Conservation (phyloP, 2,888 invertebrate species). For the Microctonus hyperodae region DNA sequence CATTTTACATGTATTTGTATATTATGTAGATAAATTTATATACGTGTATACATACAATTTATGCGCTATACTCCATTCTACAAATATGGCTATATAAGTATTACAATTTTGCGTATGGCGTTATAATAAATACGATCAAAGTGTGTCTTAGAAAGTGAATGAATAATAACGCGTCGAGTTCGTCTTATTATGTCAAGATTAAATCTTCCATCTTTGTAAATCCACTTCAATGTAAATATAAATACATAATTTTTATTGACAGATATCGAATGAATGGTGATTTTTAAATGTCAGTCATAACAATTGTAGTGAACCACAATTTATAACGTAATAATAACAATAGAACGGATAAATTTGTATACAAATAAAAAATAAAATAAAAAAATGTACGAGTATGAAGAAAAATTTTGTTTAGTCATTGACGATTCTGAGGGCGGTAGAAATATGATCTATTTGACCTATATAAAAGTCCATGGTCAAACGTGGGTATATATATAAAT, state of each 20-base stretch:
- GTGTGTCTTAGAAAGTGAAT: not conserved
- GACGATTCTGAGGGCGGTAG: conserved; percentile 22
- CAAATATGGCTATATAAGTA: not conserved
- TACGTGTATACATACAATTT: too few relatives aligned
- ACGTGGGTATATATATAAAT: too few relatives aligned
- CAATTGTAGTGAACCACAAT: not conserved
- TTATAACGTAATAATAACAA: not conserved
- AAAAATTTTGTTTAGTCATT: conserved; percentile 18
- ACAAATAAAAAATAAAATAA: too few relatives aligned
- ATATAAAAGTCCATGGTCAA: too few relatives aligned
- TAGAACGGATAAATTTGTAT: not conserved
- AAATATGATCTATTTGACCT: conserved; percentile 20
- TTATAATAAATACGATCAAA: not conserved
- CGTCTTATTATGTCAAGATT: not conserved
- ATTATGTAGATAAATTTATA: too few relatives aligned
- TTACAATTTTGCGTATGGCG: not conserved
- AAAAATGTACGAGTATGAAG: conserved; percentile 5
- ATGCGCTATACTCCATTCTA: not conserved
- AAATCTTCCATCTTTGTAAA: not conserved
- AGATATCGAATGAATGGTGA: not conserved
- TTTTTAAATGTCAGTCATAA: not conserved
- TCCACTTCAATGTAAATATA: not conserved
- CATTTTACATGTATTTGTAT: not conserved
- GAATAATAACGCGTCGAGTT: not conserved
- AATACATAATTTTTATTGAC: not conserved